phyloP scores from a whole-genome alignment of 2,888 invertebrate genomes.

The Plagodis pulveraria region DNA sequence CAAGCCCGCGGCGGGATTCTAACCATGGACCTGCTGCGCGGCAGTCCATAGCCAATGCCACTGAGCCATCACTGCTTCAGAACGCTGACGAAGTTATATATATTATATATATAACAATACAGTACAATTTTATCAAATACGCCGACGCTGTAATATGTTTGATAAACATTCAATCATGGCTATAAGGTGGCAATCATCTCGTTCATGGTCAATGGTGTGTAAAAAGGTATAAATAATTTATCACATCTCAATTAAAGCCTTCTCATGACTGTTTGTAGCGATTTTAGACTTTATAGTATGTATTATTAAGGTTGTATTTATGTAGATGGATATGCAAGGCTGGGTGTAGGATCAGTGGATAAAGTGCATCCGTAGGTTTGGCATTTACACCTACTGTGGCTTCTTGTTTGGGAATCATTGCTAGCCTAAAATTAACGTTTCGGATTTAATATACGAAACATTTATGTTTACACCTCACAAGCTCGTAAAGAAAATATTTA shows the following conservation, averaged over 20 bases:
- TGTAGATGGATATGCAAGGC: conserved; percentile 12
- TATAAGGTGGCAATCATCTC: conserved; percentile 33
- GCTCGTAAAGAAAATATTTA: too few species aligned
- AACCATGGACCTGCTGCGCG: too few species aligned
- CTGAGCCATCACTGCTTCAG: too few species aligned
- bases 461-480: too few species aligned
- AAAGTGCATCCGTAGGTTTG: conserved; percentile 27
- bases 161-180: conserved; percentile 26
- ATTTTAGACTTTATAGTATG: conserved; percentile 10
- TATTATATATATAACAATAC: too few species aligned
- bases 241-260: conserved; percentile 31
- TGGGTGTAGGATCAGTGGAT: conserved; percentile 2
- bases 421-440: neutral
- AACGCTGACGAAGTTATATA: neutral
- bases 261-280: conserved; percentile 1
- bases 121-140: too few species aligned
- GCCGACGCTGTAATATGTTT: neutral
- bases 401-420: conserved; percentile 24
- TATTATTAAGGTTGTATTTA: conserved; percentile 9
- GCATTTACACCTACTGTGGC: conserved; percentile 31
- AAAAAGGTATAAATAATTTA: conserved; percentile 31
- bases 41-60: too few species aligned
- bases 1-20: too few species aligned
- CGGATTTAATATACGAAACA: too few species aligned
- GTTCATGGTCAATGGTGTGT: conserved; percentile 24